A percentile compares a stretch with the other conserved stretches of the same genome.
Conservation (phyloP, 1,140 invertebrate genomes). For the Mactra quadrangularis region DNA sequence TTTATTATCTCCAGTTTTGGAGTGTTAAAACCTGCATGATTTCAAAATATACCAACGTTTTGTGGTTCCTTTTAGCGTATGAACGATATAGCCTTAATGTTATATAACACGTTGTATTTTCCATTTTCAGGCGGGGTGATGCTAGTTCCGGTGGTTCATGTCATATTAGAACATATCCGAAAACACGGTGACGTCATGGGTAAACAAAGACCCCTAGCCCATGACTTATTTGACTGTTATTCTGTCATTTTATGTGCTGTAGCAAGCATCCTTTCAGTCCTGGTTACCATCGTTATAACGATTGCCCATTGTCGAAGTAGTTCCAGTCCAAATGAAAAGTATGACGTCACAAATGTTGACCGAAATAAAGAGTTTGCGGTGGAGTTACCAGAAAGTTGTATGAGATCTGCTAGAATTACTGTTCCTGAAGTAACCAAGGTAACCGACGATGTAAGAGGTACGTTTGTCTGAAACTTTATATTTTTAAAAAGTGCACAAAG, state of each 20-base stretch:
- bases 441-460: constrained; percentile 13
- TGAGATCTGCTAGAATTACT: constrained; percentile 9
- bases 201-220: neutral
- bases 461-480: neutral
- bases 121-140: constrained; percentile 5
- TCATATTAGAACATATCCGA: constrained; percentile 13
- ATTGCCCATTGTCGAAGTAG: neutral
- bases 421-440: constrained; percentile 1
- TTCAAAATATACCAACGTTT: no score
- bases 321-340: neutral
- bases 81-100: no score
- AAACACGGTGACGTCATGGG: neutral
- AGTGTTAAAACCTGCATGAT: no score
- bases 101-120: no score
- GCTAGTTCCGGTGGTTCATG: constrained; percentile 18
- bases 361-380: neutral
- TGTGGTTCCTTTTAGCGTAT: no score
- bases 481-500: neutral
- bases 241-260: constrained; percentile 24
- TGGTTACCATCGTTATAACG: neutral
- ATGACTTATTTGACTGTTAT: constrained; percentile 34
- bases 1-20: no score
- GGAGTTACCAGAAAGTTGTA: constrained; percentile 17
- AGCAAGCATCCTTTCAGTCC: constrained; percentile 17
- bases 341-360: neutral